Conservation (phyloP, 2,888 invertebrate species). For the Thymelicus acteon region DNA sequence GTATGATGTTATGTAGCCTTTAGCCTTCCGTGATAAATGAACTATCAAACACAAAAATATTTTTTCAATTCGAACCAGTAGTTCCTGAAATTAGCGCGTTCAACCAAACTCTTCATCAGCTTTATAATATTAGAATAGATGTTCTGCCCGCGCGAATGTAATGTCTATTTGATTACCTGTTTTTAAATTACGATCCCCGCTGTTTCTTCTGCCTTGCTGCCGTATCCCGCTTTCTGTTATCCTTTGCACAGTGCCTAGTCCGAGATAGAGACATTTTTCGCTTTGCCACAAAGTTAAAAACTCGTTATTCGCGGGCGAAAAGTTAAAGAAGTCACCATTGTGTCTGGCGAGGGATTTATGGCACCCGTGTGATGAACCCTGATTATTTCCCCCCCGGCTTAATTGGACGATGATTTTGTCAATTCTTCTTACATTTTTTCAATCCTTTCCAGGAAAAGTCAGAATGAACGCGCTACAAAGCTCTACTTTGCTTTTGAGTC, state of each 20-base stretch:
- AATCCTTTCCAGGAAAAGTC: conserved; percentile 22
- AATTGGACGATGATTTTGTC: conserved; percentile 47
- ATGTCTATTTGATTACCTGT: too few species aligned
- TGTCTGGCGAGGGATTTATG: conserved; percentile 74
- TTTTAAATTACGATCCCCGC: background rate
- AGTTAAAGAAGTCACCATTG: conserved; percentile 77
- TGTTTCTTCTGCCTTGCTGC: background rate
- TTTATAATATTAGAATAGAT: too few species aligned
- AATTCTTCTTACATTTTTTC: conserved; percentile 36
- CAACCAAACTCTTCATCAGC: too few species aligned
- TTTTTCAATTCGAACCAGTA: too few species aligned
- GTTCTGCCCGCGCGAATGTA: background rate
- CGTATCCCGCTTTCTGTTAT: conserved; percentile 42
- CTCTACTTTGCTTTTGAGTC: background rate
- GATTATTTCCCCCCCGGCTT: conserved; percentile 48
- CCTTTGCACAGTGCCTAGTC: conserved; percentile 50
- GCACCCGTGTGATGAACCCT: conserved; percentile 52
- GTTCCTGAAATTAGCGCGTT: too few species aligned
- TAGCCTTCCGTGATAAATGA: too few species aligned
- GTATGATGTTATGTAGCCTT: too few species aligned
- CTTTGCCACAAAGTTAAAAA: conserved; percentile 84
- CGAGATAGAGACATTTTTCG: conserved; percentile 81
- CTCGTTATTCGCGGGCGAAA: conserved; percentile 81
- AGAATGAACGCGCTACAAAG: background rate
- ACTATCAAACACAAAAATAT: too few species aligned